Conservation (phyloP, 2,888 invertebrate genomes). For the Ophion slaviceki region DNA sequence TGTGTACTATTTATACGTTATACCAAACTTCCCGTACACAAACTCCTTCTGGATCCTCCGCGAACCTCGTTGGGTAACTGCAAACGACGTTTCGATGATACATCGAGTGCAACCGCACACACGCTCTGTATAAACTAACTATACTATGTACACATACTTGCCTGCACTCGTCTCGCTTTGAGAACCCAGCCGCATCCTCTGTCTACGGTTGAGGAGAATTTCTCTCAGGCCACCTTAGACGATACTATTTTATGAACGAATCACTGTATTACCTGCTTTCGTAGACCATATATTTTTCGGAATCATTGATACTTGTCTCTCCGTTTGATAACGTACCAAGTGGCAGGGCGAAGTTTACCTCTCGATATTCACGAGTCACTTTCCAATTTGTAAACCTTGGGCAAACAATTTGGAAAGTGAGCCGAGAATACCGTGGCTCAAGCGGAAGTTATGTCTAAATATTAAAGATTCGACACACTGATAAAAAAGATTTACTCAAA, state of each 20-base stretch:
- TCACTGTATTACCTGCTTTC: neutral
- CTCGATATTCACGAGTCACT: neutral
- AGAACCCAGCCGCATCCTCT: slow-evolving; percentile 8
- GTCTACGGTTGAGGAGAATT: slow-evolving; percentile 1
- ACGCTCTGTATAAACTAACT: slow-evolving; percentile 37
- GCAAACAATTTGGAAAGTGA: no score
- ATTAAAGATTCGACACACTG: no score
- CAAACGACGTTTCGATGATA: slow-evolving; percentile 66
- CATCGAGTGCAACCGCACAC: slow-evolving; percentile 52
- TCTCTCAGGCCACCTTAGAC: slow-evolving; percentile 10
- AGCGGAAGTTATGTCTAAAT: no score
- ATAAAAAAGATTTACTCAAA: no score
- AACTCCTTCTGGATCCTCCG: slow-evolving; percentile 33
- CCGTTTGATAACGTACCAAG: no score
- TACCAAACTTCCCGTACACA: slow-evolving; percentile 16
- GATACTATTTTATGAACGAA: neutral
- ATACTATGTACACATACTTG: slow-evolving; percentile 30
- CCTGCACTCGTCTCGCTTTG: slow-evolving; percentile 7
- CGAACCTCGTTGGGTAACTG: slow-evolving; percentile 56
- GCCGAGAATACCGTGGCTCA: no score
- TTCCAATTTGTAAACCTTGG: neutral
- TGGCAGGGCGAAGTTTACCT: neutral
- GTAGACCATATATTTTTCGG: neutral
- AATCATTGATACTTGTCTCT: neutral
- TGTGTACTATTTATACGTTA: slow-evolving; percentile 26